Base-by-base conservation (phyloP, 2,113 vertebrate genomes). In the Toxotes chatareus region DNA sequence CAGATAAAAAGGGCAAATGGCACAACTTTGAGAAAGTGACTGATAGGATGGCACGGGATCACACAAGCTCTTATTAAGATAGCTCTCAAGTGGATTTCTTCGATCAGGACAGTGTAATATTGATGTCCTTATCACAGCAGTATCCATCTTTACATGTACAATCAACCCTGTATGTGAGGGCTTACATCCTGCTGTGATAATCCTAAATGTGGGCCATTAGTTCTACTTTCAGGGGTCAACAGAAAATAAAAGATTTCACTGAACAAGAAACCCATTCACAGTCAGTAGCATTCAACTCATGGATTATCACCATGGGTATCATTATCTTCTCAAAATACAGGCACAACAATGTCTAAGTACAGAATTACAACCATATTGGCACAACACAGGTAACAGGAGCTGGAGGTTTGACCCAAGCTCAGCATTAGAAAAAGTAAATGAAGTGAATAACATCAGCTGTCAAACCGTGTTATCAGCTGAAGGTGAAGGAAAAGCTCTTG, bases 201-300 rank as follows among this genome's bases (percentile, higher is more conserved):
- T 61, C 31, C 34, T 27, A 11, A 59, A 49, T 63, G 38, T 32
- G 6, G 21, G 42, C 62, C 16, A 32, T 60, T 80, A 57, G 65
- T 53, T 36, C 23, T 21, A 40, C 60, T 76, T 75, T 79, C 11
- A 59, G 64, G 80, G 75, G 76, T n/a, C 17, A 7, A 47, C 12
- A 10, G 32, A 12, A 73, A 40, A 49, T 5, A 4, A 72, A 59
- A 60, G 9, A 65, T 49, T 60, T 73, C 65, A 78, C 14, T 9
- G 6, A 74, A 77, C 46, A 56, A 76, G 27, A 47, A 46, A 62
- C 36, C 56, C 60, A 74, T 63, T 85, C 78, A 85, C 80, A 73
- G 82, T 89, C 87, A 92, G 92, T 90, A 93, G 92, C 88, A 83
- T 90, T 92, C 78, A 79, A 83, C 84, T 76, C 68, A 36, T 82